phyloP scores from a whole-genome alignment of 1,140 invertebrate species.

The Catajapyx aquilonaris region DNA sequence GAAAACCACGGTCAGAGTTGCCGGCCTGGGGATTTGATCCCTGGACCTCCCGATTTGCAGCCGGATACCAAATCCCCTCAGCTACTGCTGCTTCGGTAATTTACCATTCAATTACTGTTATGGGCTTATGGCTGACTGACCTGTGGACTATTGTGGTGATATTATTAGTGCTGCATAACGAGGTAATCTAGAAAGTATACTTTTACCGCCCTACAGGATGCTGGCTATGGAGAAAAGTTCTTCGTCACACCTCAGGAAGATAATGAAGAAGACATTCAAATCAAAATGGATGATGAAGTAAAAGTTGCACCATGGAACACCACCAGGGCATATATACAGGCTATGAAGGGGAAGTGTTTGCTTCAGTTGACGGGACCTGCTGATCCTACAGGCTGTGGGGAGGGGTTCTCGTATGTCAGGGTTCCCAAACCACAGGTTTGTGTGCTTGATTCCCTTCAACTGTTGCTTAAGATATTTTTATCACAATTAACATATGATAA shows the following conservation, averaged over 20 bases:
- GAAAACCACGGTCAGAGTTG: too few species aligned
- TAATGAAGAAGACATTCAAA: conserved; percentile 87
- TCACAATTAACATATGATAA: conserved; percentile 14
- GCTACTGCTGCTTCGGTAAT: too few species aligned
- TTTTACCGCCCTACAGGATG: conserved; percentile 36
- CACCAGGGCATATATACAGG: conserved; percentile 84
- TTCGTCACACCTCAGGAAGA: conserved; percentile 91
- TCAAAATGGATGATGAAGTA: conserved; percentile 97
- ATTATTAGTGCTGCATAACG: not conserved
- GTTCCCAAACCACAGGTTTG: conserved; percentile 96
- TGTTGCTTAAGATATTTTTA: not conserved
- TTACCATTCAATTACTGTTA: not conserved
- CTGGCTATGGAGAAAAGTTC: conserved; percentile 96
- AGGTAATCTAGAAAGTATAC: conserved; percentile 3
- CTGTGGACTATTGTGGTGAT: not conserved
- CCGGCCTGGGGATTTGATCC: too few species aligned
- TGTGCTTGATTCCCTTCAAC: too few species aligned
- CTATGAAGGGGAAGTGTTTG: conserved; percentile 92
- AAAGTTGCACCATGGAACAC: conserved; percentile 83
- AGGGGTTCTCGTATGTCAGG: conserved; percentile 90
- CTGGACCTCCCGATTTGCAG: too few species aligned
- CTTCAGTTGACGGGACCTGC: conserved; percentile 85
- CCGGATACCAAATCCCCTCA: too few species aligned
- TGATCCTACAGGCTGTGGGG: conserved; percentile 89
- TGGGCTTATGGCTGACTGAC: not conserved